phyloP scores from a whole-genome alignment of 2,113 vertebrate species.

The Neodon shergylaensis region DNA sequence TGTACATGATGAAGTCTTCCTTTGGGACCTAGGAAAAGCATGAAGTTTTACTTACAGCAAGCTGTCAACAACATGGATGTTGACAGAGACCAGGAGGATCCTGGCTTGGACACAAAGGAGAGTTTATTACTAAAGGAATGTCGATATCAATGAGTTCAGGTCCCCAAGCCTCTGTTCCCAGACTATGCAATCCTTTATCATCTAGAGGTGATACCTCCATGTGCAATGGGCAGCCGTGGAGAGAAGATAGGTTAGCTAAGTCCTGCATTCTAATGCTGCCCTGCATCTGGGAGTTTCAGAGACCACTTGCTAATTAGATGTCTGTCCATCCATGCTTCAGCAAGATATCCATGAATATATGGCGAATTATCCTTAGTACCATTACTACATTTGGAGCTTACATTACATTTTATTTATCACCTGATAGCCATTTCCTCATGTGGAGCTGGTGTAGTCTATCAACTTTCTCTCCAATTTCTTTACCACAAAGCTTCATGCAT shows the following conservation, averaged over 20 bases:
- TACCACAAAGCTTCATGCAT: not conserved
- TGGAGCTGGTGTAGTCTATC: not conserved
- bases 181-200: too few relatives aligned
- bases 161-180: not conserved
- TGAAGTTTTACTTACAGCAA: not conserved
- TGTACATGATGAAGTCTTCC: not conserved
- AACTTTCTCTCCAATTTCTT: not conserved
- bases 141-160: not conserved
- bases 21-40: not conserved
- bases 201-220: not conserved
- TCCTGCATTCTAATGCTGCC: not conserved
- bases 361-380: not conserved
- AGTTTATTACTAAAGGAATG: not conserved
- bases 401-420: not conserved
- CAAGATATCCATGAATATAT: not conserved
- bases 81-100: not conserved
- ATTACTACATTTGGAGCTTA: not conserved
- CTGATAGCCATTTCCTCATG: not conserved
- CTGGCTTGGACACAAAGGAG: not conserved
- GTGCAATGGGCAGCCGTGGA: not conserved
- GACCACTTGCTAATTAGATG: not conserved
- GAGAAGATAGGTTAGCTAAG: not conserved
- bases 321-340: not conserved
- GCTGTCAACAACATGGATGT: not conserved
- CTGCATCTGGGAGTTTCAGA: not conserved